These are phyloP conservation scores for Drosophila mauritiana DNA, from an alignment of 1,140 invertebrate genomes.

Conservation along the genomic window DNA sequence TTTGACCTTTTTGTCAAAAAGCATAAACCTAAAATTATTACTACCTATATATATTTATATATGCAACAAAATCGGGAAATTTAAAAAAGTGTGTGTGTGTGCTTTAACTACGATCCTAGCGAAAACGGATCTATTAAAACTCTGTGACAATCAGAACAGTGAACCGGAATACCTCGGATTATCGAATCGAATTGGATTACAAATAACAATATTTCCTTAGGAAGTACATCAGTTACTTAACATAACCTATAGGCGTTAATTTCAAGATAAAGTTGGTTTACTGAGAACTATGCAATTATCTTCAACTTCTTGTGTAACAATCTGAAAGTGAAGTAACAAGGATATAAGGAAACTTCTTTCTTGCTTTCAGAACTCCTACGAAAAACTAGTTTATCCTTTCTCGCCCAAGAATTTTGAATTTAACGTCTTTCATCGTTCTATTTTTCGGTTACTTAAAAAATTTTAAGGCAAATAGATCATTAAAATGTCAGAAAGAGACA, in stretches of 20 bases:
- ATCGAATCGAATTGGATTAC: slow-evolving; percentile 70
- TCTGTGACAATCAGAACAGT: slow-evolving; percentile 52
- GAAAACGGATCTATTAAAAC: slow-evolving; percentile 55
- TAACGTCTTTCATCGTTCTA: neutral
- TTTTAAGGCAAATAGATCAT: slow-evolving; percentile 16
- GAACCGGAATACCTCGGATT: slow-evolving; percentile 67
- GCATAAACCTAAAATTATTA: slow-evolving; percentile 46
- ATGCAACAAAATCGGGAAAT: slow-evolving; percentile 34
- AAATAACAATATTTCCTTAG: slow-evolving; percentile 39
- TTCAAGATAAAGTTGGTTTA: neutral
- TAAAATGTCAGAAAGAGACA: slow-evolving; percentile 45
- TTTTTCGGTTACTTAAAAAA: neutral
- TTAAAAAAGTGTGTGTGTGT: slow-evolving; percentile 50
- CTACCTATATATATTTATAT: slow-evolving; percentile 35
- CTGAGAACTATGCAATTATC: slow-evolving; percentile 5
- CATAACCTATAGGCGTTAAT: slow-evolving; percentile 32
- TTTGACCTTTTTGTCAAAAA: slow-evolving; percentile 76
- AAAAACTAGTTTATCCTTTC: too few relatives aligned
- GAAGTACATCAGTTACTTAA: slow-evolving; percentile 41
- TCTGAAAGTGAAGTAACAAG: slow-evolving; percentile 19
- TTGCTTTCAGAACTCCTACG: too few relatives aligned
- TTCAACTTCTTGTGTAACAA: slow-evolving; percentile 37
- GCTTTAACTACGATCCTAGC: slow-evolving; percentile 45
- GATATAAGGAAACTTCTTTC: neutral
- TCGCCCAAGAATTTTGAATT: neutral